A percentile compares a stretch with the other conserved stretches of the same genome.
phyloP scores from a whole-genome alignment of 1,140 invertebrate species.

The Ceratosolen fusciceps region DNA sequence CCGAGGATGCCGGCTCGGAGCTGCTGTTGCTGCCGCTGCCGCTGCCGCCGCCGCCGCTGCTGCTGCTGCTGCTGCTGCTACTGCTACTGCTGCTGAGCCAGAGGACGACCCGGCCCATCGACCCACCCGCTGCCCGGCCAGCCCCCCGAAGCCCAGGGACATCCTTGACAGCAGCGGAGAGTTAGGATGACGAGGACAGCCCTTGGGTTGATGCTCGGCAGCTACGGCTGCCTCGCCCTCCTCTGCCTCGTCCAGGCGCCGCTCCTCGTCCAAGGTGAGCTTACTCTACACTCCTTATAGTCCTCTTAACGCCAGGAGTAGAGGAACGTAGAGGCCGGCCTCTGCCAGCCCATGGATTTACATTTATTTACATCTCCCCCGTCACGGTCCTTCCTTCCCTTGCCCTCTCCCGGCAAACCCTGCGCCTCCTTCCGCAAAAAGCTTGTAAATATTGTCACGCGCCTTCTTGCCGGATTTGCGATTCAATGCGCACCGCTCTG shows the following conservation, averaged over 20 bases:
- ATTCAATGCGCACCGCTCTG: too few species aligned
- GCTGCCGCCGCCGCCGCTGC: neutral
- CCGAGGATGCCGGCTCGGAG: neutral
- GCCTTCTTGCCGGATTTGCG: neutral
- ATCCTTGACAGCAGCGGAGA: neutral
- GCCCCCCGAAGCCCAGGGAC: too few species aligned
- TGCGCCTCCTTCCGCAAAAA: too few species aligned
- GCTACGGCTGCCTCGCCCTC: constrained; percentile 55
- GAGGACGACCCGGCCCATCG: neutral
- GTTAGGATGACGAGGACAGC: constrained; percentile 52
- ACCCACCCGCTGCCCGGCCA: neutral
- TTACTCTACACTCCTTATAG: too few species aligned
- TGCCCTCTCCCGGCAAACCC: too few species aligned
- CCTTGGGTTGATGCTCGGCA: constrained; percentile 51
- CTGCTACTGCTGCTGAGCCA: neutral
- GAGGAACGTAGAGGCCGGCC: too few species aligned
- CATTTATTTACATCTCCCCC: neutral
- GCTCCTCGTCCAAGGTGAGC: constrained; percentile 56
- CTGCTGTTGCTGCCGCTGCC: neutral
- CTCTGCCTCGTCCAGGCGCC: constrained; percentile 57
- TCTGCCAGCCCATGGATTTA: too few species aligned
- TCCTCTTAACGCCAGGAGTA: too few species aligned
- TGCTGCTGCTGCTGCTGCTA: neutral
- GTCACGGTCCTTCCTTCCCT: too few species aligned
- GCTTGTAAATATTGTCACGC: neutral